phyloP scores from a whole-genome alignment of 2,797 vertebrate species.

The Parotocinclus haroldoi region DNA sequence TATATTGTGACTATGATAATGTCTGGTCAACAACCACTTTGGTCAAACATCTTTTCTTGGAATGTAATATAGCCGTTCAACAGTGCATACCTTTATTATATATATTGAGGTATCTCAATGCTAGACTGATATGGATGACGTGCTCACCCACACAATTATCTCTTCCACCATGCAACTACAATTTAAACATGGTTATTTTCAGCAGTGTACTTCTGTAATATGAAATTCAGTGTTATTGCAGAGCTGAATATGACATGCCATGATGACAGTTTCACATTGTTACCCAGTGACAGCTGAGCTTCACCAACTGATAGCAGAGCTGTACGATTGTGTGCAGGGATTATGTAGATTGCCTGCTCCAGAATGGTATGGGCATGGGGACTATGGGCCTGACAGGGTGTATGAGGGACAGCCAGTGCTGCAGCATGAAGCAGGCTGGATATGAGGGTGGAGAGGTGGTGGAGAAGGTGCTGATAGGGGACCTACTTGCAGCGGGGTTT shows the following conservation, averaged over 20 bases:
- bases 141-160: neutral
- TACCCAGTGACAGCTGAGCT: neutral
- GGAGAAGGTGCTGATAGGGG: conserved; percentile 42
- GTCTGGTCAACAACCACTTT: too few relatives aligned
- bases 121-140: too few relatives aligned
- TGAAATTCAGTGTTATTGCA: neutral
- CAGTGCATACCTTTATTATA: too few relatives aligned
- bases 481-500: conserved; percentile 99
- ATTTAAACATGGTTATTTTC: neutral
- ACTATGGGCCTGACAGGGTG: conserved; percentile 9
- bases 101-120: too few relatives aligned
- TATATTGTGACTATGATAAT: too few relatives aligned
- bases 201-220: neutral
- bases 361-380: conserved; percentile 10
- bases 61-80: too few relatives aligned
- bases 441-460: conserved; percentile 53
- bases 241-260: neutral
- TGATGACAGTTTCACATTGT: neutral
- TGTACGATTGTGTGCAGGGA: conserved; percentile 26
- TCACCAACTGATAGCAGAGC: neutral
- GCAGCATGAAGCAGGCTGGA: conserved; percentile 23
- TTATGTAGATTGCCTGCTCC: conserved; percentile 53
- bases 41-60: too few relatives aligned
- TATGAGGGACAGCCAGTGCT: conserved; percentile 4
- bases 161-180: neutral